These are phyloP conservation scores for Charanyca ferruginea DNA, from an alignment of 2,888 invertebrate species.

Conservation along the genomic window DNA sequence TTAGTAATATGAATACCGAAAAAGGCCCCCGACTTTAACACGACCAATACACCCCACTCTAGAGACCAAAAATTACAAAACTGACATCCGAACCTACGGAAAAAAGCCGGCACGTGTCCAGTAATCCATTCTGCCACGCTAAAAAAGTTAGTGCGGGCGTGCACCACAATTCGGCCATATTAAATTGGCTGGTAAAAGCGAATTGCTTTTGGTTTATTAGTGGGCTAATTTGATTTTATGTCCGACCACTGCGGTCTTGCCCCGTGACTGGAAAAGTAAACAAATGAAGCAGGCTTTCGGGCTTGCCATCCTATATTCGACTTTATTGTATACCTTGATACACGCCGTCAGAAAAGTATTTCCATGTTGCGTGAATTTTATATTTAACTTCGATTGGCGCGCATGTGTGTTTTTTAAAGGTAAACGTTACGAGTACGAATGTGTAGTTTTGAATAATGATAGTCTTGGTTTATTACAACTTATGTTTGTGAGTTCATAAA, in stretches of 20 bases:
- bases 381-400: conserved; percentile 48
- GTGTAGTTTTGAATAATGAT: conserved; percentile 21
- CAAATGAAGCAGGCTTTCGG: conserved; percentile 70
- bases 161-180: conserved; percentile 71
- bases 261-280: conserved; percentile 84
- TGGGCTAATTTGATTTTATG: conserved; percentile 86
- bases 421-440: conserved; percentile 42
- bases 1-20: no score
- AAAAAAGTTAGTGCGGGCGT: conserved; percentile 61
- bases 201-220: conserved; percentile 88
- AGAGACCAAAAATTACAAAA: conserved; percentile 39
- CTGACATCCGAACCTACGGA: conserved; percentile 33
- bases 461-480: conserved; percentile 6
- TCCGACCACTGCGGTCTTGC: conserved; percentile 76
- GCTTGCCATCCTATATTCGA: conserved; percentile 40
- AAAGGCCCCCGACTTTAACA: neutral
- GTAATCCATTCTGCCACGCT: conserved; percentile 60
- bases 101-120: conserved; percentile 49
- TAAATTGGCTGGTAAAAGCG: conserved; percentile 78
- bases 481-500: neutral
- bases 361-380: conserved; percentile 31
- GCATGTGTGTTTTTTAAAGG: conserved; percentile 24
- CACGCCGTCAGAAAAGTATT: conserved; percentile 25
- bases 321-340: conserved; percentile 39
- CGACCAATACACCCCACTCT: neutral